These are phyloP conservation scores for Cairina moschata DNA, from an alignment of 2,113 vertebrate genomes.

Conservation along the genomic window DNA sequence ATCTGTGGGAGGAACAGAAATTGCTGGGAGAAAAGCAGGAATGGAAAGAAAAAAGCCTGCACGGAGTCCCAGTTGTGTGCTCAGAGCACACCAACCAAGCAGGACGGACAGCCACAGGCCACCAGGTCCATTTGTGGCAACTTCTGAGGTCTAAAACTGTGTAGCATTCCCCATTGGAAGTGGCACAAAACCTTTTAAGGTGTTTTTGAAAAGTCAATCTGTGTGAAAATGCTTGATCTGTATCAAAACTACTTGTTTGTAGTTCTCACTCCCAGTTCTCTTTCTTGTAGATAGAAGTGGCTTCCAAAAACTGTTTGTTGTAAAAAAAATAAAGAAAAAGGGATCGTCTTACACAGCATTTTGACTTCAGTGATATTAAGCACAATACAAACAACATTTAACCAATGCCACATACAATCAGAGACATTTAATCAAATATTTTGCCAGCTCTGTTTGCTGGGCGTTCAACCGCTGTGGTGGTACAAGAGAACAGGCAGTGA, in stretches of 20 bases:
- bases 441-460: background rate
- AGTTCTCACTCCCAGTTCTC: rapidly evolving
- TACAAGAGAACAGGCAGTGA: background rate
- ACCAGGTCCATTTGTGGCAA: background rate
- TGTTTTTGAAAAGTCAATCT: background rate
- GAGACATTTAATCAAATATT: background rate
- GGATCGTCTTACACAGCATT: background rate
- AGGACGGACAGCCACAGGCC: background rate
- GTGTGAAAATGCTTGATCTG: background rate
- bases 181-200: background rate
- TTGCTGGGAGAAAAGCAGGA: background rate
- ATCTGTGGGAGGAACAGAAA: background rate
- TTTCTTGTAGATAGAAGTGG: background rate
- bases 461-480: background rate
- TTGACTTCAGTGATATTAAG: background rate
- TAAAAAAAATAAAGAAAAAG: background rate
- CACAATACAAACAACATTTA: background rate
- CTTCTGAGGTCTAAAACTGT: background rate
- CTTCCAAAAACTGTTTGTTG: background rate
- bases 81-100: background rate
- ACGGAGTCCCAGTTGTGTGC: background rate
- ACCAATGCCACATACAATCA: background rate
- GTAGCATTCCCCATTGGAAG: background rate
- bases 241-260: background rate
- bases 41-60: slow-evolving; percentile 16